A percentile compares a stretch with the other conserved stretches of the same genome.
Evolutionary conservation across 1,140 invertebrate genomes (phyloP).

Genomic region (Leptinotarsa undecemlineata): DNA sequence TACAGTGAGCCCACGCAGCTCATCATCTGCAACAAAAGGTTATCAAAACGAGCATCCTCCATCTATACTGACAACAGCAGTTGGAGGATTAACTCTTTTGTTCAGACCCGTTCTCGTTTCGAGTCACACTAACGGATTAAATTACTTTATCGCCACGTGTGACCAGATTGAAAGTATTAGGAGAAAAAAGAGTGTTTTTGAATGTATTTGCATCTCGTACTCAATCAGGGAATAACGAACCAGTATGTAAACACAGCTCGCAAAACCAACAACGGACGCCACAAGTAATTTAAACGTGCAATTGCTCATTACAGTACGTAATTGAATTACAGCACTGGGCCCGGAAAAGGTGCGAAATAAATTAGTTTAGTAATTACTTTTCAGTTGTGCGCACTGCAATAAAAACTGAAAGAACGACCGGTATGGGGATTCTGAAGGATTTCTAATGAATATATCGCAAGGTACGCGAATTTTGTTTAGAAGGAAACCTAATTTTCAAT

Average conservation of each 20-base stretch:
- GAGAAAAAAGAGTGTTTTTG: not conserved
- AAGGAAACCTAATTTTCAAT: too few relatives aligned
- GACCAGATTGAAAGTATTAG: not conserved
- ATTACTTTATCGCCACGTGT: too few relatives aligned
- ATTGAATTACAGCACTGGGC: slow-evolving; percentile 14
- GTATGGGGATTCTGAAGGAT: not conserved
- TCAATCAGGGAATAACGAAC: slow-evolving; percentile 18
- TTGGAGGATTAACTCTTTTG: too few relatives aligned
- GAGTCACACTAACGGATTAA: too few relatives aligned
- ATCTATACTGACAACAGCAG: too few relatives aligned
- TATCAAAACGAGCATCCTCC: too few relatives aligned
- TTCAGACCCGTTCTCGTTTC: too few relatives aligned
- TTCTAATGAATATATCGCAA: too few relatives aligned
- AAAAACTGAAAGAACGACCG: not conserved
- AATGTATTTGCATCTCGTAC: not conserved
- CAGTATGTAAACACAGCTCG: not conserved
- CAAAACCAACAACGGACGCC: slow-evolving; percentile 4
- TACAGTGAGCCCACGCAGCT: too few relatives aligned
- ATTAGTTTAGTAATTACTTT: not conserved
- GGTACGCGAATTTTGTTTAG: too few relatives aligned
- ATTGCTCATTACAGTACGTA: slow-evolving; percentile 17
- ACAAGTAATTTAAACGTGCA: slow-evolving; percentile 15
- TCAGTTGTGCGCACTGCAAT: too few relatives aligned
- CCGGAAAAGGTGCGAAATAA: not conserved
- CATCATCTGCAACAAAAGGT: too few relatives aligned